A percentile compares a stretch with the other conserved stretches of the same genome.
Conservation (phyloP, 2,888 invertebrate species). For the Congeria kusceri region DNA sequence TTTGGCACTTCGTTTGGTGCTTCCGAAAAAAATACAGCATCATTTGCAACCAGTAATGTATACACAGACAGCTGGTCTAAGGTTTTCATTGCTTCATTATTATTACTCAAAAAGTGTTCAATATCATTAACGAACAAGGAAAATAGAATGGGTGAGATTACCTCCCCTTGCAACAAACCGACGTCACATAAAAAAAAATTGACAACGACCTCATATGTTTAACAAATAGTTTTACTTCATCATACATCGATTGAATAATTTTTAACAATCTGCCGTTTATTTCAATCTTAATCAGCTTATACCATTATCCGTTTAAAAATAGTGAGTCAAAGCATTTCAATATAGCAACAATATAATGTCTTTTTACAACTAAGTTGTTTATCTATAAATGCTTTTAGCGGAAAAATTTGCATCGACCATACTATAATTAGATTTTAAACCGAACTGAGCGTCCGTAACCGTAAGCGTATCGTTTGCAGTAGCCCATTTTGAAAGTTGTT, state of each 20-base stretch:
- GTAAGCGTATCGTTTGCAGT: too few species aligned
- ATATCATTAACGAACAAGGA: background rate
- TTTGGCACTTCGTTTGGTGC: background rate
- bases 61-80: background rate
- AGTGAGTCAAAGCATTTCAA: too few species aligned
- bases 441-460: background rate
- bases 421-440: background rate
- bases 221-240: background rate
- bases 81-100: background rate
- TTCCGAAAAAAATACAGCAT: constrained; percentile 5
- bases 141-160: background rate
- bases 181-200: background rate
- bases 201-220: background rate
- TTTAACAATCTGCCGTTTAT: too few species aligned
- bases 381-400: background rate
- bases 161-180: constrained; percentile 2
- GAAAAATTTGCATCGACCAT: background rate
- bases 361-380: background rate
- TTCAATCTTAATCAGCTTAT: too few species aligned
- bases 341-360: too few species aligned
- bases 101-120: background rate
- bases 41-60: background rate
- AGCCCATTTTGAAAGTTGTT: too few species aligned
- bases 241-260: too few species aligned
- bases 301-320: too few species aligned